These are phyloP conservation scores for Hirundichthys speculiger DNA, from an alignment of 2,113 vertebrate species.

Conservation along the genomic window DNA sequence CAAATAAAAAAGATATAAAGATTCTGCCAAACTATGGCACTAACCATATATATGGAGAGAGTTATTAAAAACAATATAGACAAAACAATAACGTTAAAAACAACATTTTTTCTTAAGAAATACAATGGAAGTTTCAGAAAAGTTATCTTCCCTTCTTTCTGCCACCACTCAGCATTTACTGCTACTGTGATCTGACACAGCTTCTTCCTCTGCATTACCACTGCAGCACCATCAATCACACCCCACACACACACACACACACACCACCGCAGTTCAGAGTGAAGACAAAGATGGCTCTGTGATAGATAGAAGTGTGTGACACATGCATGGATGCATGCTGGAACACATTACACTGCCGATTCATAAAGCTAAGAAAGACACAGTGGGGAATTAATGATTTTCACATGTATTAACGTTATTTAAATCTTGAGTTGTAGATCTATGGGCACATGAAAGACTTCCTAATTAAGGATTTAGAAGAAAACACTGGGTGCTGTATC, in stretches of 20 bases:
- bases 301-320: slow-evolving; percentile 47
- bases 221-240: slow-evolving; percentile 78
- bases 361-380: slow-evolving; percentile 21
- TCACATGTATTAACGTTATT: slow-evolving; percentile 50
- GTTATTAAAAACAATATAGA: too few relatives aligned
- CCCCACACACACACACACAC: slow-evolving; percentile 22
- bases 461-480: slow-evolving; percentile 3
- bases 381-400: slow-evolving; percentile 60
- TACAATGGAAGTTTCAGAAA: neutral
- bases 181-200: slow-evolving; percentile 59
- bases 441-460: slow-evolving; percentile 6
- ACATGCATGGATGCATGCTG: neutral
- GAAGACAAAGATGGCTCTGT: slow-evolving; percentile 58
- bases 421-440: slow-evolving; percentile 36
- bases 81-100: too few relatives aligned
- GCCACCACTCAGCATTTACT: slow-evolving; percentile 60
- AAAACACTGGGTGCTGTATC: neutral
- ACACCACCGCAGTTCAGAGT: slow-evolving; percentile 35
- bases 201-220: slow-evolving; percentile 61
- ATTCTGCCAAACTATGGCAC: too few relatives aligned
- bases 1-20: too few relatives aligned
- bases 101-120: too few relatives aligned
- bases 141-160: slow-evolving; percentile 17
- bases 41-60: too few relatives aligned
- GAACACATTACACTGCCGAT: slow-evolving; percentile 5